A percentile compares a stretch with the other conserved stretches of the same genome.
phyloP scores from a whole-genome alignment of 2,888 invertebrate species.

The Pecten maximus region DNA sequence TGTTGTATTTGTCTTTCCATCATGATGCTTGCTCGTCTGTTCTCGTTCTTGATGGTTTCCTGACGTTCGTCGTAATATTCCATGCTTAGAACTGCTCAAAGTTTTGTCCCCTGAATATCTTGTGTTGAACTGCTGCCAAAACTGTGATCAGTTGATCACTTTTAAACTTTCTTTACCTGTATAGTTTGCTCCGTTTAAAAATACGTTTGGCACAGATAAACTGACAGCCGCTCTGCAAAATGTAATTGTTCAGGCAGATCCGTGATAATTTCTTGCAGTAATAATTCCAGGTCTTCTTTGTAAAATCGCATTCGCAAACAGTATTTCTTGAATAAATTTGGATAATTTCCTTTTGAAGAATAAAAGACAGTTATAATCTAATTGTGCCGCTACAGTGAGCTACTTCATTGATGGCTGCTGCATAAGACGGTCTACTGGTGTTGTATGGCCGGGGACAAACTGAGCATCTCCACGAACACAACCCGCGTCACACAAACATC shows the following conservation, averaged over 20 bases:
- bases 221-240: neutral
- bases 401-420: neutral
- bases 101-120: neutral
- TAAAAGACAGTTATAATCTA: neutral
- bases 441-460: neutral
- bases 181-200: neutral
- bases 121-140: neutral
- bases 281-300: neutral
- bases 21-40: slow-evolving; percentile 39
- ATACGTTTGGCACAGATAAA: neutral
- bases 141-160: neutral
- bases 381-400: neutral
- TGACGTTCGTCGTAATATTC: slow-evolving; percentile 10
- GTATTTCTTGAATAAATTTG: neutral
- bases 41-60: neutral
- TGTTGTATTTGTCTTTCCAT: slow-evolving; percentile 39
- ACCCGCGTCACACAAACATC: neutral
- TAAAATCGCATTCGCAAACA: neutral
- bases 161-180: neutral
- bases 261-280: neutral
- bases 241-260: neutral
- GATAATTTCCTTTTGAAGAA: slow-evolving; percentile 12
- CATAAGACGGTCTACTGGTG: neutral
- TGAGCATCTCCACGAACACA: neutral
- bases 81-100: neutral